Evolutionary conservation across 2,113 vertebrate species (phyloP).

Genomic region (Corvus cornix): DNA sequence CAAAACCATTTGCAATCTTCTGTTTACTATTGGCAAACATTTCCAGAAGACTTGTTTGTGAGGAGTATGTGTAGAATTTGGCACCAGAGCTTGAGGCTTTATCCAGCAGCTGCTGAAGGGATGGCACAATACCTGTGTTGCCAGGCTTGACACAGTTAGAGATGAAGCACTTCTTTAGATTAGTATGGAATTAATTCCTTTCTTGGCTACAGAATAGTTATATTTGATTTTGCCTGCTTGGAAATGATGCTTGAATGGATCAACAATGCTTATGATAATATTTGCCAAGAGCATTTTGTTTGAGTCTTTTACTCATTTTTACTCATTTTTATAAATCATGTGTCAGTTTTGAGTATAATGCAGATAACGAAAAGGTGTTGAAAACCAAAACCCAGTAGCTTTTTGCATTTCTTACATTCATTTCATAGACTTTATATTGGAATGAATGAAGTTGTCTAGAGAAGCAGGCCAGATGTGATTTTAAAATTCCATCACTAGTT

Average conservation of each 20-base stretch:
- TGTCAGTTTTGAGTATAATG: not conserved
- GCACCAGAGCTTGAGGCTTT: not conserved
- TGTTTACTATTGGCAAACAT: not conserved
- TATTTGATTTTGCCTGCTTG: not conserved
- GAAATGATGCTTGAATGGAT: not conserved
- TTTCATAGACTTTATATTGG: not conserved
- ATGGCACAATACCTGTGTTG: not conserved
- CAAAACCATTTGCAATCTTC: not conserved
- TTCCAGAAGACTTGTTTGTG: not conserved
- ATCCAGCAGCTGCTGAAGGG: not conserved
- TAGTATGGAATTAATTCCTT: not conserved
- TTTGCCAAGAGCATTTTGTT: constrained; percentile 2
- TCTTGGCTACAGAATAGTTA: not conserved
- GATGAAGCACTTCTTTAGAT: not conserved
- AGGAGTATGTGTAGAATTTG: constrained; percentile 2
- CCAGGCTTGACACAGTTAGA: not conserved
- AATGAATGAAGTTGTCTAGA: not conserved
- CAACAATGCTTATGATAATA: not conserved
- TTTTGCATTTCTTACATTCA: not conserved
- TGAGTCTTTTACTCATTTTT: not conserved
- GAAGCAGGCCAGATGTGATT: not conserved
- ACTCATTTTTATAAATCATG: not conserved
- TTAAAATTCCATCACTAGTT: not conserved
- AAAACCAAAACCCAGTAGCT: not conserved
- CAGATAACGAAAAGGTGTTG: not conserved